Percentiles rank a stretch among this genome's conserved stretches.
These are phyloP conservation scores for Parnassius smintheus DNA, from an alignment of 2,888 invertebrate genomes.

Conservation along the genomic window DNA sequence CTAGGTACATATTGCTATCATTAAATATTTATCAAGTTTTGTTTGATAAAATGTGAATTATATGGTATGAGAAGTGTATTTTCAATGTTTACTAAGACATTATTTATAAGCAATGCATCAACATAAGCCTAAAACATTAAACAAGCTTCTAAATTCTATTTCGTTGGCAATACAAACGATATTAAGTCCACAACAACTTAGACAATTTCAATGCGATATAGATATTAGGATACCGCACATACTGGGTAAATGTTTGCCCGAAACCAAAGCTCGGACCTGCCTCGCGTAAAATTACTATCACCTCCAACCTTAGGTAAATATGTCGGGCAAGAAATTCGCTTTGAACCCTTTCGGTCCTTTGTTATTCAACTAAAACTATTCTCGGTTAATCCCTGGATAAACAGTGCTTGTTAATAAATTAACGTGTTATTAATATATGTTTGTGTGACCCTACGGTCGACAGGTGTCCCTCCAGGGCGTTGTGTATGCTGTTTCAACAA, in stretches of 20 bases:
- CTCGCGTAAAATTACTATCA: constrained; percentile 80
- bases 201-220: constrained; percentile 22
- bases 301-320: constrained; percentile 78
- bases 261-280: constrained; percentile 68
- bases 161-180: background rate
- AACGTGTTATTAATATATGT: constrained; percentile 80
- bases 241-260: constrained; percentile 46
- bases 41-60: no score
- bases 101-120: no score
- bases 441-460: constrained; percentile 70
- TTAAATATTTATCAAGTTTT: no score
- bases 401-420: constrained; percentile 80
- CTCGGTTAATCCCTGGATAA: constrained; percentile 80
- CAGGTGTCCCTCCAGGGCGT: constrained; percentile 73
- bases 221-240: constrained; percentile 46
- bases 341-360: constrained; percentile 79
- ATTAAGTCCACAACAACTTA: constrained; percentile 24
- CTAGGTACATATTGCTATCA: no score
- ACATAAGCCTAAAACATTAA: no score
- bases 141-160: no score
- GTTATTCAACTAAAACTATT: constrained; percentile 81
- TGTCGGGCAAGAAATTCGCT: constrained; percentile 81
- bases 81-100: no score
- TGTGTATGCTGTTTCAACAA: constrained; percentile 66
- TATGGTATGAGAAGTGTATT: no score